Evolutionary conservation across 1,140 invertebrate species (phyloP).

Genomic region (Ips nitidus): DNA sequence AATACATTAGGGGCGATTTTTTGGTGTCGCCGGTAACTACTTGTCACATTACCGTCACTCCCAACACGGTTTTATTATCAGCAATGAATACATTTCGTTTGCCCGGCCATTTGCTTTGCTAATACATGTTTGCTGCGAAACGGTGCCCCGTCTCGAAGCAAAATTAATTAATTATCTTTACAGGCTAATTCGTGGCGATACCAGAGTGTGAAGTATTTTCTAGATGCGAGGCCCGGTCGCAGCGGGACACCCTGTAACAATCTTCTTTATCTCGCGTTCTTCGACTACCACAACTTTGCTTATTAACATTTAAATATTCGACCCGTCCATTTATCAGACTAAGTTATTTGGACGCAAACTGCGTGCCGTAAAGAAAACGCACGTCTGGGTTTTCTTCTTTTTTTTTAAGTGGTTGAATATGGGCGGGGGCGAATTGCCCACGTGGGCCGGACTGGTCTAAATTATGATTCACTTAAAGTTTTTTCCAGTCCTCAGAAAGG

Average conservation of each 20-base stretch:
- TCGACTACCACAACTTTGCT: conserved; percentile 46
- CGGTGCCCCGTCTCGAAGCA: conserved; percentile 7
- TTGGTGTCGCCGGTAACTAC: conserved; percentile 4
- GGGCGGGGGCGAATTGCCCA: conserved; percentile 9
- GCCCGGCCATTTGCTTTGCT: conserved; percentile 2
- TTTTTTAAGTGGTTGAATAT: conserved; percentile 9
- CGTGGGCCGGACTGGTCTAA: too few species aligned
- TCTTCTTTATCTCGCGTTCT: conserved; percentile 45
- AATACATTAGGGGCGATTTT: conserved; percentile 5
- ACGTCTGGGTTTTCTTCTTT: conserved; percentile 14
- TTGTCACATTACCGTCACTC: conserved; percentile 10
- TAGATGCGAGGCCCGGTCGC: conserved; percentile 43
- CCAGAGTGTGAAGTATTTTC: conserved; percentile 50
- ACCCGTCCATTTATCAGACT: conserved; percentile 38
- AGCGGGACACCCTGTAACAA: conserved; percentile 49
- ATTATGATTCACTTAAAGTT: too few species aligned
- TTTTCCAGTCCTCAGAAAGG: too few species aligned
- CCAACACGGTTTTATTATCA: conserved; percentile 7
- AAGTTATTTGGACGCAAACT: conserved; percentile 36
- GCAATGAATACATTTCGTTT: conserved; percentile 7
- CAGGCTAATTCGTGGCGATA: conserved; percentile 48
- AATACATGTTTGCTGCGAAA: background rate
- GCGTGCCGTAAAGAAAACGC: conserved; percentile 34
- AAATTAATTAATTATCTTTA: conserved; percentile 29
- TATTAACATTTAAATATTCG: conserved; percentile 47